Percentiles rank a stretch among this genome's conserved stretches.
Evolutionary conservation across 2,888 invertebrate species (phyloP).

Genomic region (Hedychridium roseum): DNA sequence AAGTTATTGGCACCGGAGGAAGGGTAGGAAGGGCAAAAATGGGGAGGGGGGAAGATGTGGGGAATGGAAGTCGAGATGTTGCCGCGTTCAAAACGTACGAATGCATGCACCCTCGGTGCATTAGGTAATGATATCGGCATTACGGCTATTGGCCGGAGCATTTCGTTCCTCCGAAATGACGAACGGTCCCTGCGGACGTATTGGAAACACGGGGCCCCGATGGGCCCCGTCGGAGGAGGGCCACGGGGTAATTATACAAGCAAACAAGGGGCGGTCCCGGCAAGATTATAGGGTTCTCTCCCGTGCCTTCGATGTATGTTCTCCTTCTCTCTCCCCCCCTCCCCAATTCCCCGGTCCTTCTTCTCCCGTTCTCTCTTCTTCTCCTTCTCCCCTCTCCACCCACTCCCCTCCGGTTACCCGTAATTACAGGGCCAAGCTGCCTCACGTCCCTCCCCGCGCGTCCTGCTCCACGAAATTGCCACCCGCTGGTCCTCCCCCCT

Average conservation of each 20-base stretch:
- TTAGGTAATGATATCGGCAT: slow-evolving; percentile 57
- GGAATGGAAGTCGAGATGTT: neutral
- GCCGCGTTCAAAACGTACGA: slow-evolving; percentile 27
- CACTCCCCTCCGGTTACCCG: slow-evolving; percentile 47
- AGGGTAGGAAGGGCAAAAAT: neutral
- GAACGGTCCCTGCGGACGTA: slow-evolving; percentile 47
- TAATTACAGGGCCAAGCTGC: slow-evolving; percentile 59
- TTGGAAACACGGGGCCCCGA: slow-evolving; percentile 44
- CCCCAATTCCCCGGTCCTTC: slow-evolving; percentile 33
- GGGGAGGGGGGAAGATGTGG: neutral
- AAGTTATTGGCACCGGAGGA: slow-evolving; percentile 1
- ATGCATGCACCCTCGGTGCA: slow-evolving; percentile 44
- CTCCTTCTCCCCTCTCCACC: slow-evolving; percentile 26
- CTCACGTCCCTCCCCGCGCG: slow-evolving; percentile 34
- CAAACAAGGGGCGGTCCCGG: slow-evolving; percentile 59
- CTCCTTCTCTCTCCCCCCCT: slow-evolving; percentile 23
- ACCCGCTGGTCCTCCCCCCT: slow-evolving; percentile 19
- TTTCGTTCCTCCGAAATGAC: no score
- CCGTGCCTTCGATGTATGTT: no score
- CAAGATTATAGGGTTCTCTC: slow-evolving; percentile 56
- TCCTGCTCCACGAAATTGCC: no score
- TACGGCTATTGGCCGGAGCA: slow-evolving; percentile 44
- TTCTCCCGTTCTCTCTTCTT: slow-evolving; percentile 7
- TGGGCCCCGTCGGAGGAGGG: slow-evolving; percentile 48
- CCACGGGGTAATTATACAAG: slow-evolving; percentile 58